Evolutionary conservation across 2,888 invertebrate genomes (phyloP), one percentile per base, ranked within the genome.

Genomic region (Ellobium chinense): DNA sequence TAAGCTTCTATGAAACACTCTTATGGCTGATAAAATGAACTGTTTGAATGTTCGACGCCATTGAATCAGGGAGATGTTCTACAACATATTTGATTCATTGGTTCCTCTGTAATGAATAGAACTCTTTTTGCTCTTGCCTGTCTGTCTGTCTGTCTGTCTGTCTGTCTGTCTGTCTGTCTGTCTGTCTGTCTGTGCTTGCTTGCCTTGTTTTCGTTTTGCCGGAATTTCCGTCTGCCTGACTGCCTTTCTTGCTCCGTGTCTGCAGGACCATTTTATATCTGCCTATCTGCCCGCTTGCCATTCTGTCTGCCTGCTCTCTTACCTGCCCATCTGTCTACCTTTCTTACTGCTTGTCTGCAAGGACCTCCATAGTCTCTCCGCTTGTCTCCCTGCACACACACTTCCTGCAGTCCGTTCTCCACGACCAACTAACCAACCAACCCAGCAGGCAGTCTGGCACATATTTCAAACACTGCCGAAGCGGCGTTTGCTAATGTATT

Each of bases 101-200:
- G 46, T 18, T 46, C 46, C 46, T 18, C 9, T 12, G 18, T 46
- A 12, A 46, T 18, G 7, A 18, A 12, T 12, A 18, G 18, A 46
- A 46, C 46, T 46, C 7, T 18, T 62, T 62, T n/a, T 9, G 7
- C 24, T 62, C 7, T 27, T 62, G n/a, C 24, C 7, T 62, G 9
- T 62, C 7, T 27, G n/a, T 62, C 14, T 62, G 29, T 31, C 14
- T 65, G 31, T 31, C 14, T n/a, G 5, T 65, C 27, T 65, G 5
- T n/a, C 14, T 29, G 14, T n/a, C 5, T 4, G 34, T 36, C 39
- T 37, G 34, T 39, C 24, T 14, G 7, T 36, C 39, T n/a, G 21
- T 34, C n/a, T 63, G 46, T 66, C 60, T 68, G 39, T 46, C 34
- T 60, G 27, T 60, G n/a, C 54, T 63, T 73, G 62, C 54, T 36